phyloP scores from a whole-genome alignment of 2,113 vertebrate species.

The Gorsachius goisagi region DNA sequence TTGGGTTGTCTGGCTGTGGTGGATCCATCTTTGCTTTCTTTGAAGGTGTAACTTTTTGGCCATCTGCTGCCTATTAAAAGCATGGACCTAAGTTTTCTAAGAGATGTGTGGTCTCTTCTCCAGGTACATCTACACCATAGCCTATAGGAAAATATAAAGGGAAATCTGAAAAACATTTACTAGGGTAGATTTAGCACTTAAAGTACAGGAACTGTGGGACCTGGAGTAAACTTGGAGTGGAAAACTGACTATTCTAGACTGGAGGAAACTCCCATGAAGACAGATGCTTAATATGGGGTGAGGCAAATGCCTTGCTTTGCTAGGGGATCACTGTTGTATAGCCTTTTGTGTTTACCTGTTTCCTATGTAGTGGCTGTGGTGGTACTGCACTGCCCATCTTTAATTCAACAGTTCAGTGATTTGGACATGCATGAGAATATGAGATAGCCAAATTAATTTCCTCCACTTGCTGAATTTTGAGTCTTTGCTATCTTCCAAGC shows the following conservation, averaged over 20 bases:
- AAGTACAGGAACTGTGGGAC: background rate
- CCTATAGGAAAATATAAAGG: background rate
- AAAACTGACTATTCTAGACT: background rate
- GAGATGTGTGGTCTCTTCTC: background rate
- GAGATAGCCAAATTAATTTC: background rate
- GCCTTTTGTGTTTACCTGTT: background rate
- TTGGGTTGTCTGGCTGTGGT: background rate
- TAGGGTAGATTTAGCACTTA: background rate
- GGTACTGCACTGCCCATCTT: background rate
- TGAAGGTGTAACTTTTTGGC: background rate
- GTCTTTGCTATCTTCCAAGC: background rate
- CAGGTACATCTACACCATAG: background rate
- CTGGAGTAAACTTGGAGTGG: background rate
- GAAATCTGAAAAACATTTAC: background rate
- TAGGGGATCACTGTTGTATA: background rate
- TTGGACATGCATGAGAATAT: accelerated
- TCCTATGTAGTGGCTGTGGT: background rate
- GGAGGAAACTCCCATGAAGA: background rate
- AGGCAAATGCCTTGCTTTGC: background rate
- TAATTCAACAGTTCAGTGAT: background rate
- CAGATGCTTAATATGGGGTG: background rate
- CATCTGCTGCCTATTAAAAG: background rate
- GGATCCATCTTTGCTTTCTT: background rate
- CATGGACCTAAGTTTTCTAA: background rate
- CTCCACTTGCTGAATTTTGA: background rate